A percentile compares a stretch with the other conserved stretches of the same genome.
phyloP scores from a whole-genome alignment of 64 coral and sea anemone genomes.

The Stylophora pistillata region DNA sequence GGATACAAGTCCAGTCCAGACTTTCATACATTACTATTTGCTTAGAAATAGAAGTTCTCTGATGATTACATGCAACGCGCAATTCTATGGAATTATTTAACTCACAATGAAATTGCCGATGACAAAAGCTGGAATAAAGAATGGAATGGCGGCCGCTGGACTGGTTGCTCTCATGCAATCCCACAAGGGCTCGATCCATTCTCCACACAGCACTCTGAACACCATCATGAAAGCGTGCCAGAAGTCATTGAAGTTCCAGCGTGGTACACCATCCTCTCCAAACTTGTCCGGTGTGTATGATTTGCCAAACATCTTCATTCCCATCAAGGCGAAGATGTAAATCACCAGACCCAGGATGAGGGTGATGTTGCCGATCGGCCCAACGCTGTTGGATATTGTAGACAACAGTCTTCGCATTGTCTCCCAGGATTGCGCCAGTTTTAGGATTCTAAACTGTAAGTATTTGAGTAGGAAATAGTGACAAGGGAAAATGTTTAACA shows the following conservation, averaged over 20 bases:
- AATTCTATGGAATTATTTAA: neutral
- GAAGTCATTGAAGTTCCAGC: constrained; percentile 91
- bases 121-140: constrained; percentile 74
- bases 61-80: too few species aligned
- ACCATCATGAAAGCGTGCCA: constrained; percentile 90
- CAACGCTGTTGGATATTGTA: constrained; percentile 72
- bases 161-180: constrained; percentile 76
- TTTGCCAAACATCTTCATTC: constrained; percentile 80
- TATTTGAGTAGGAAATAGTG: neutral
- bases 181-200: constrained; percentile 90
- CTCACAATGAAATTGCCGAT: constrained; percentile 88
- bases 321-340: constrained; percentile 83
- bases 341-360: constrained; percentile 81
- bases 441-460: constrained; percentile 73
- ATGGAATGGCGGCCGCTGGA: constrained; percentile 49
- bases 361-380: constrained; percentile 80
- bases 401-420: constrained; percentile 71
- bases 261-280: constrained; percentile 58
- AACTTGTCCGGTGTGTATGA: constrained; percentile 68
- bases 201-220: constrained; percentile 78
- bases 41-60: too few species aligned
- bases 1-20: too few species aligned
- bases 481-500: neutral
- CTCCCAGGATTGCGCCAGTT: constrained; percentile 84
- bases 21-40: too few species aligned